Base-by-base conservation (phyloP, 2,113 vertebrate genomes). In the Chaetodon auriga region DNA sequence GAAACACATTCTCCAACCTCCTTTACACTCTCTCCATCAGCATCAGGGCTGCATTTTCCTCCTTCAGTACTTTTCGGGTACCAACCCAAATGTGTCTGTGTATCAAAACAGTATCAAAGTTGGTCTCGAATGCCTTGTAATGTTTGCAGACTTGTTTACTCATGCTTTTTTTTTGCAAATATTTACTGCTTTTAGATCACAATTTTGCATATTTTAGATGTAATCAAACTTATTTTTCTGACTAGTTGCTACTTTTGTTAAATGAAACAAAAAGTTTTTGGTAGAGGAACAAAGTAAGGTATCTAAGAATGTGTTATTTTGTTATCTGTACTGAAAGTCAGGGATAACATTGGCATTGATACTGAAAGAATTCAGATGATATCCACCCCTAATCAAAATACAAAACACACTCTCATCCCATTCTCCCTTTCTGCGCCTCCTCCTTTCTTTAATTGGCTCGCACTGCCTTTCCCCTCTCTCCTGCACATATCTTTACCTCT, bases 1-100 rank as follows among this genome's bases (percentile, higher is more conserved):
- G 36, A 78, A 57, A 68, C 63, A 88, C 45, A 19, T 70, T 43
- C 49, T 75, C 54, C 21, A 54, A 62, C 82, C 66, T 58, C 76
- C 63, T 65, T n/a, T 58, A 55, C 58, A 53, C 81, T 66, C 41
- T 63, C 38, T 78, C 12, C 41, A 65, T 81, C 81, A 72, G 81
- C 53, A 83, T 65, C 55, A 72, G 49, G 51, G 62, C 81, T 45
- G 43, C 43, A 58, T 38, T 49, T 84, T 4, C 1, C 63, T 55
- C 51, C 57, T 66, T 48, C 35, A 38, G 30, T 21, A 79, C 51
- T 41, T 60, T 49, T 49, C 41, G 55, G 13, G 9, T 53, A 49
- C 30, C 3, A 0, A 78, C 68, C 5, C 6, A 55, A 84, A 75
- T 53, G 8, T 9, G 38, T 51, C 43, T 62, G n/a, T 12, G 9